phyloP scores from a whole-genome alignment of 2,888 invertebrate species.

The Caenorhabditis becei region DNA sequence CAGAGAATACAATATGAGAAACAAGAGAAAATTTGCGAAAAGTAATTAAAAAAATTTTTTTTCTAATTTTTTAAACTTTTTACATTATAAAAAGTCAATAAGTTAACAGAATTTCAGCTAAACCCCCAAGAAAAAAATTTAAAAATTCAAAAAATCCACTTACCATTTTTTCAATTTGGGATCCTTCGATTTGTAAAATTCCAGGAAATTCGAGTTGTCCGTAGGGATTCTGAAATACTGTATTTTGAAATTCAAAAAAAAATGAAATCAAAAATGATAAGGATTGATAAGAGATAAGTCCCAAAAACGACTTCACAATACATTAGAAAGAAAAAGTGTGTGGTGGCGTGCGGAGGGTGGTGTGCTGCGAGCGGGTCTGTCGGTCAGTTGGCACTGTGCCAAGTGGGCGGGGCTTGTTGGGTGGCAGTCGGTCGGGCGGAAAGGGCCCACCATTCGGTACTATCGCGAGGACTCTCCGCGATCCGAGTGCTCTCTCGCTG shows the following conservation, averaged over 20 bases:
- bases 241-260: neutral
- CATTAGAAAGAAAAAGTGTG: neutral
- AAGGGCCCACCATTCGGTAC: neutral
- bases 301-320: too few species aligned
- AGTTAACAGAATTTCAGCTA: neutral
- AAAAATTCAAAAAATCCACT: neutral
- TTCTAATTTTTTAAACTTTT: too few species aligned
- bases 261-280: neutral
- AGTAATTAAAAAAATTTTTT: too few species aligned
- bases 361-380: neutral
- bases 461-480: neutral
- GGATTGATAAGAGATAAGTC: too few species aligned
- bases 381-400: slow-evolving; percentile 24
- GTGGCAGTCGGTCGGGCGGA: neutral
- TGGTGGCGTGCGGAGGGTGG: neutral
- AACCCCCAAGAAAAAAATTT: too few species aligned
- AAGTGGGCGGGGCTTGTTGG: slow-evolving; percentile 3
- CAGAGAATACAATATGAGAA: too few species aligned
- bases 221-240: neutral
- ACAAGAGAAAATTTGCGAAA: too few species aligned
- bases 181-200: neutral
- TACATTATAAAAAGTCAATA: too few species aligned
- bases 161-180: neutral
- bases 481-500: neutral
- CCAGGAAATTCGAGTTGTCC: neutral